A percentile compares a stretch with the other conserved stretches of the same genome.
These are phyloP conservation scores for Uloborus plumipes DNA, from an alignment of 2,888 invertebrate genomes.

Conservation along the genomic window DNA sequence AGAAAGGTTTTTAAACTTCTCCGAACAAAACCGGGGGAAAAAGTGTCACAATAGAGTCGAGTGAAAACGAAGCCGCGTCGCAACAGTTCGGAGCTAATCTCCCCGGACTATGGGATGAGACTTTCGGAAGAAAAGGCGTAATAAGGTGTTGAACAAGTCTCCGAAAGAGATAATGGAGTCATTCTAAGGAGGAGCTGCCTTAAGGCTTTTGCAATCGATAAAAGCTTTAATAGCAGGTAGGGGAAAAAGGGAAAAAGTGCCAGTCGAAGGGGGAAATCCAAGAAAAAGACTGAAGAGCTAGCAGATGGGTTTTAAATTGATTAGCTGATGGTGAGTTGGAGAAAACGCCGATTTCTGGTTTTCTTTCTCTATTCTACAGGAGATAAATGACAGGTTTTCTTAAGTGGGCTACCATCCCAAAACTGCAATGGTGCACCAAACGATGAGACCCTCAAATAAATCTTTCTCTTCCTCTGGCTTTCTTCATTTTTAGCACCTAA, in stretches of 20 bases:
- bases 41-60: constrained; percentile 23
- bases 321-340: constrained; percentile 43
- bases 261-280: constrained; percentile 28
- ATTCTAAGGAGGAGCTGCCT: constrained; percentile 41
- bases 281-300: constrained; percentile 43
- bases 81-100: constrained; percentile 7
- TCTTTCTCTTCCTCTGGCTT: constrained; percentile 18
- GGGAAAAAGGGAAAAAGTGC: constrained; percentile 17
- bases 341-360: constrained; percentile 33
- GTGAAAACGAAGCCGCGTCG: background rate
- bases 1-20: background rate
- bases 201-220: constrained; percentile 41
- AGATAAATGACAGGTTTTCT: constrained; percentile 34
- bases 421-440: constrained; percentile 23
- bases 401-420: constrained; percentile 45
- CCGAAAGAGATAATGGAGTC: constrained; percentile 53
- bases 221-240: constrained; percentile 43
- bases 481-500: constrained; percentile 24
- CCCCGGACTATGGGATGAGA: constrained; percentile 5
- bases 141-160: constrained; percentile 51
- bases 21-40: background rate
- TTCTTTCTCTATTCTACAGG: constrained; percentile 19
- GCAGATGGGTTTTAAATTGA: constrained; percentile 56
- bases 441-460: constrained; percentile 25
- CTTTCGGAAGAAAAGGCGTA: constrained; percentile 17